Conservation (phyloP, 2,797 vertebrate genomes). For the Helarctos malayanus region DNA sequence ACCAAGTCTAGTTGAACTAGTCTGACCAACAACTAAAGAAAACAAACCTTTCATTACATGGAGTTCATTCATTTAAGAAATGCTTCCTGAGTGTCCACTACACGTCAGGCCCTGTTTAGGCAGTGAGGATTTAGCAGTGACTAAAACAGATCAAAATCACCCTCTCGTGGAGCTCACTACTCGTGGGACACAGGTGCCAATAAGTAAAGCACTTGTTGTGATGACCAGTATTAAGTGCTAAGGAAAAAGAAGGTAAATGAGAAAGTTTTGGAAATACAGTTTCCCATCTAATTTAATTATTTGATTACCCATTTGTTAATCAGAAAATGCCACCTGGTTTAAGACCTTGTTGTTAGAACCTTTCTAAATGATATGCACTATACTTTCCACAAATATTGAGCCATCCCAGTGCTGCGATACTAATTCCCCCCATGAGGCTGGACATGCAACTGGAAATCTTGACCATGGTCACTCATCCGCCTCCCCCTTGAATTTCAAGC, state of each 20-base stretch:
- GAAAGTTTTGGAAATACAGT: slow-evolving; percentile 36
- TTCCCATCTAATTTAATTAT: slow-evolving; percentile 33
- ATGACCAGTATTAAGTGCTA: slow-evolving; percentile 15
- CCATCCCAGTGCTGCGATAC: neutral
- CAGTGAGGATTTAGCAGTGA: neutral
- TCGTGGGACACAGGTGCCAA: neutral
- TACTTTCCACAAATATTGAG: neutral
- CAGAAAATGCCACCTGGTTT: slow-evolving; percentile 52
- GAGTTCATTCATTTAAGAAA: neutral
- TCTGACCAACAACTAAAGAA: neutral
- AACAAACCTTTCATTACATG: neutral
- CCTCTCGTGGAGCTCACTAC: neutral
- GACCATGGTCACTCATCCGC: neutral
- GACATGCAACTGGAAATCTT: neutral
- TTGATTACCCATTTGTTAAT: neutral
- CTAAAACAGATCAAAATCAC: neutral
- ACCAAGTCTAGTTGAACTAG: neutral
- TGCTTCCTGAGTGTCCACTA: neutral
- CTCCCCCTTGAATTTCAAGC: neutral
- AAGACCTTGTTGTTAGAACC: neutral
- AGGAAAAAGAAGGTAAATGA: neutral
- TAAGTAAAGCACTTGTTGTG: neutral
- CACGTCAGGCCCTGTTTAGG: neutral
- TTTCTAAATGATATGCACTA: neutral
- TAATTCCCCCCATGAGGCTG: neutral